Evolutionary conservation across 2,797 vertebrate species (phyloP).

Genomic region (Microctenopoma stevenorrisi): DNA sequence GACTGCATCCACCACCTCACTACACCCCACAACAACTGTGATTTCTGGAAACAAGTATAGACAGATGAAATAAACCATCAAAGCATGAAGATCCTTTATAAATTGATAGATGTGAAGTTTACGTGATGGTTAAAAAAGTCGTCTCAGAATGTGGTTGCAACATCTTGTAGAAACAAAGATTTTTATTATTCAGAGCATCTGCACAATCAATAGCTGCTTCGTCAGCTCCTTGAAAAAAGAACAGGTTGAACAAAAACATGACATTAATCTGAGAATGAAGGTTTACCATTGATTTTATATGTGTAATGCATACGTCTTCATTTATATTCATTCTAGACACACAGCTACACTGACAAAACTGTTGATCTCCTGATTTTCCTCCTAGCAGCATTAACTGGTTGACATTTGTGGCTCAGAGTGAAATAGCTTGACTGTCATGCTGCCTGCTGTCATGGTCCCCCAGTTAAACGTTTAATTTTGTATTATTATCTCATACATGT

Average conservation of each 20-base stretch:
- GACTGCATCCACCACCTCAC: conserved; percentile 41
- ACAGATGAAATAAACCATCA: conserved; percentile 42
- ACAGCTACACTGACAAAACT: too few species aligned
- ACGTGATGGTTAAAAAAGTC: background rate
- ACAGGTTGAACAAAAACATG: background rate
- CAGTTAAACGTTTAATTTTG: too few species aligned
- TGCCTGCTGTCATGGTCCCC: too few species aligned
- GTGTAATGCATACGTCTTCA: too few species aligned
- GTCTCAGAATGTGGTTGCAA: background rate
- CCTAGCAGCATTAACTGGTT: too few species aligned
- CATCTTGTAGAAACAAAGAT: too few species aligned
- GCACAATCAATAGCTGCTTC: background rate
- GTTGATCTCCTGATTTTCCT: too few species aligned
- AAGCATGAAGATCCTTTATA: conserved; percentile 16
- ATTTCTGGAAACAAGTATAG: conserved; percentile 48
- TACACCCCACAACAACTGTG: conserved; percentile 30
- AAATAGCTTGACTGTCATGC: background rate
- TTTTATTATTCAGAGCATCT: too few species aligned
- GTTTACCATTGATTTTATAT: too few species aligned
- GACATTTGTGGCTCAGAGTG: background rate
- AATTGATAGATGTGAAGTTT: conserved; percentile 42
- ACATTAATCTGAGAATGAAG: too few species aligned
- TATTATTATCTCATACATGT: too few species aligned
- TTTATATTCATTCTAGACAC: too few species aligned
- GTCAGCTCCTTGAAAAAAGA: background rate